phyloP scores from a whole-genome alignment of 2,888 invertebrate genomes.

The Lasioglossum villosulum region DNA sequence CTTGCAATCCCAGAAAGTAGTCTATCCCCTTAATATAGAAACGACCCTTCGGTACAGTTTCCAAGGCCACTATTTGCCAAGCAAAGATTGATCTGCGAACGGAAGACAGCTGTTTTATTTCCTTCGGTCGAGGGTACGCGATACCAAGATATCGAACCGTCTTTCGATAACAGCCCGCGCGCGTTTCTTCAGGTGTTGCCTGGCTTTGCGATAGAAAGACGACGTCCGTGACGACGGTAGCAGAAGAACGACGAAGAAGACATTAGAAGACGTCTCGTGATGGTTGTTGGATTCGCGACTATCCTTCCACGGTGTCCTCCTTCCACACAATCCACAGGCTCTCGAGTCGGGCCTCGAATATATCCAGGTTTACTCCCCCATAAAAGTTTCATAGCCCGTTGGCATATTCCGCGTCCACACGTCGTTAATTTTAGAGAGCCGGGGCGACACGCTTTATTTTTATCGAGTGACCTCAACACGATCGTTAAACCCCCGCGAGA shows the following conservation, averaged over 20 bases:
- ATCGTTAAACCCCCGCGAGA: conserved; percentile 67
- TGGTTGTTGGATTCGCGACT: conserved; percentile 54
- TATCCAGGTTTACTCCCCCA: conserved; percentile 73
- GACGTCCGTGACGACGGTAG: conserved; percentile 23
- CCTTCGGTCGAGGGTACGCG: not conserved
- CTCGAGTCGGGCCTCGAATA: conserved; percentile 59
- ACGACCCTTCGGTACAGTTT: too few relatives aligned
- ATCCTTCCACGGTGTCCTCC: conserved; percentile 22
- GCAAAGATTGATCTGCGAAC: not conserved
- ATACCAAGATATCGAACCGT: not conserved
- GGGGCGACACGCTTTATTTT: conserved; percentile 72
- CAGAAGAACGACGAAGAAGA: conserved; percentile 25
- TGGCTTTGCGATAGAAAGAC: not conserved
- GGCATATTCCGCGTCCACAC: conserved; percentile 75
- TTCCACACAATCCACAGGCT: conserved; percentile 27
- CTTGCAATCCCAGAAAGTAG: too few relatives aligned
- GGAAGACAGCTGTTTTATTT: not conserved
- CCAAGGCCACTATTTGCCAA: not conserved
- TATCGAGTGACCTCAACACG: conserved; percentile 75
- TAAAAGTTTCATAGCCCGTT: conserved; percentile 74
- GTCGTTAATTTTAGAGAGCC: conserved; percentile 75
- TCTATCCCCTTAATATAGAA: too few relatives aligned
- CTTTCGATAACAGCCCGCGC: conserved; percentile 3
- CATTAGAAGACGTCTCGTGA: conserved; percentile 47
- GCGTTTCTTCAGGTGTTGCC: not conserved